phyloP scores from a whole-genome alignment of 2,113 vertebrate species.

The Progne subis region DNA sequence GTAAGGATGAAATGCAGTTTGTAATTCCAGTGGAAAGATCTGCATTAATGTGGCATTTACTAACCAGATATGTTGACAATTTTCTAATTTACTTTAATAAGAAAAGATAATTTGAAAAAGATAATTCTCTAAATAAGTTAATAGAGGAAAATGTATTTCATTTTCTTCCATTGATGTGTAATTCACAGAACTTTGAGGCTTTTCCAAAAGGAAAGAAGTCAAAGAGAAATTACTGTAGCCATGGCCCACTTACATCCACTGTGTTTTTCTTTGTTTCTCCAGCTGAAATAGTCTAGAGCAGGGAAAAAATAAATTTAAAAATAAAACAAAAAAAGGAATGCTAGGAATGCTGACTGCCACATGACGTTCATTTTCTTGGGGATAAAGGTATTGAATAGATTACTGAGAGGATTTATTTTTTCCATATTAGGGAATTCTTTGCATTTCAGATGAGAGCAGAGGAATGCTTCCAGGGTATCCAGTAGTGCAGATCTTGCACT shows the following conservation, averaged over 20 bases:
- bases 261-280: neutral
- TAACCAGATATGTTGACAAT: neutral
- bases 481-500: neutral
- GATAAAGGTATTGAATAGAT: constrained; percentile 22
- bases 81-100: neutral
- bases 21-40: neutral
- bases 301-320: neutral
- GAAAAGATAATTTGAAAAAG: neutral
- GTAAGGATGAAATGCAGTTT: neutral
- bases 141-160: rapidly evolving
- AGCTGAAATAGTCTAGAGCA: neutral
- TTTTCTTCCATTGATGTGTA: neutral
- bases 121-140: neutral
- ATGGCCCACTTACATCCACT: neutral
- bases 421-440: constrained; percentile 32
- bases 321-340: neutral
- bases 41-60: neutral
- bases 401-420: constrained; percentile 17
- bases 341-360: neutral
- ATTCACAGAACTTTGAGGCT: neutral
- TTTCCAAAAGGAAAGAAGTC: neutral
- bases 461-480: neutral
- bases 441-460: constrained; percentile 25
- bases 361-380: neutral
- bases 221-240: neutral